Percentiles rank a stretch among this genome's conserved stretches.
Evolutionary conservation across 1,140 invertebrate species (phyloP).

Genomic region (Ctenoplectra terminalis): DNA sequence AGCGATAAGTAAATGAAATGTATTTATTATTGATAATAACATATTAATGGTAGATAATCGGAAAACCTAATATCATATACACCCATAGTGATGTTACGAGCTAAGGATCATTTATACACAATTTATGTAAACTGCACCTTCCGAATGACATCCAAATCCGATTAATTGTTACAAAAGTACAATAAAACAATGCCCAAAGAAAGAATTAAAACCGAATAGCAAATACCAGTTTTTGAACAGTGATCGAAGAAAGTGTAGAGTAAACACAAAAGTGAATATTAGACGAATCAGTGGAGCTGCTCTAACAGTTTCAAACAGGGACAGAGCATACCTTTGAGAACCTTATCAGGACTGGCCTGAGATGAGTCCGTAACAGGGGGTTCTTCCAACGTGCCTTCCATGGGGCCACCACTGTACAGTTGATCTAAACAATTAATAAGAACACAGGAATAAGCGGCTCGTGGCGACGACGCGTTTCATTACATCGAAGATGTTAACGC

Average conservation of each 20-base stretch:
- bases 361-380: conserved; percentile 78
- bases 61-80: background rate
- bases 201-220: background rate
- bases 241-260: background rate
- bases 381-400: conserved; percentile 81
- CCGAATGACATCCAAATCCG: background rate
- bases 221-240: background rate
- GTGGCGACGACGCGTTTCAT: conserved; percentile 54
- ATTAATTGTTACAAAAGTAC: background rate
- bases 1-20: background rate
- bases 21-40: background rate
- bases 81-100: background rate
- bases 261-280: background rate
- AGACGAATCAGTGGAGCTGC: background rate
- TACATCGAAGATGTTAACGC: conserved; percentile 35
- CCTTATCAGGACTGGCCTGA: conserved; percentile 69
- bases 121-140: background rate
- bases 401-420: conserved; percentile 75
- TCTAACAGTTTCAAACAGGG: background rate
- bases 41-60: background rate
- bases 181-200: background rate
- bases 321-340: conserved; percentile 74
- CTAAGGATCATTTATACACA: background rate
- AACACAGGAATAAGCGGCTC: conserved; percentile 49
- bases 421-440: conserved; percentile 70